Percentiles rank a stretch among this genome's conserved stretches.
These are phyloP conservation scores for Battus philenor DNA, from an alignment of 1,140 invertebrate species.

Conservation along the genomic window DNA sequence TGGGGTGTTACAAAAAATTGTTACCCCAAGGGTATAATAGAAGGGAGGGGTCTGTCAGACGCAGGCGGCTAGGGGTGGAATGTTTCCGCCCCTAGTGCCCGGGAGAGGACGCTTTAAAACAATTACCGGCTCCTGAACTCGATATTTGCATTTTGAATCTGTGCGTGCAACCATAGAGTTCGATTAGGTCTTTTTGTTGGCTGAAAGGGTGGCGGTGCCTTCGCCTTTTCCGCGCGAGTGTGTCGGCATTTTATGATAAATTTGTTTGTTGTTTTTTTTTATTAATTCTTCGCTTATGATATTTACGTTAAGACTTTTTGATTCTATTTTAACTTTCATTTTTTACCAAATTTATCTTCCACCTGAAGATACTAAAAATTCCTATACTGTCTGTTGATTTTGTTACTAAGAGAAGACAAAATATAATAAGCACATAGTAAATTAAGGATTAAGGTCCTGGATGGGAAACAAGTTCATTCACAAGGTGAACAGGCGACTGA, in stretches of 20 bases:
- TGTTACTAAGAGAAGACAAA: too few relatives aligned
- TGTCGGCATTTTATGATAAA: conserved; percentile 6
- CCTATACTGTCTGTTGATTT: too few relatives aligned
- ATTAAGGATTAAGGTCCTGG: too few relatives aligned
- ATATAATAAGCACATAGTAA: too few relatives aligned
- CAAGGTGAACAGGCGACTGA: too few relatives aligned
- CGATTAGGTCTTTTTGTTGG: conserved; percentile 24
- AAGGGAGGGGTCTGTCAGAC: conserved; percentile 43
- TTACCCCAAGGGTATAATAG: conserved; percentile 34
- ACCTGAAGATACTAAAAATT: too few relatives aligned
- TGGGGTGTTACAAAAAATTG: conserved; percentile 57
- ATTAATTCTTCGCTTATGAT: neutral
- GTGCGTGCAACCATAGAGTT: conserved; percentile 17
- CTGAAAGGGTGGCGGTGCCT: conserved; percentile 18
- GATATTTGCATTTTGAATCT: conserved; percentile 49
- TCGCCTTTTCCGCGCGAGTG: conserved; percentile 13
- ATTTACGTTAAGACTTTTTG: neutral
- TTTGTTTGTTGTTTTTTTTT: neutral
- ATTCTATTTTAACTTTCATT: too few relatives aligned
- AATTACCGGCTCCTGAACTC: conserved; percentile 39
- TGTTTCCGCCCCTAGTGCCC: conserved; percentile 25
- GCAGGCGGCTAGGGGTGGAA: conserved; percentile 34
- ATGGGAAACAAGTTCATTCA: too few relatives aligned
- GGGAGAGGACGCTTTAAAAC: conserved; percentile 36
- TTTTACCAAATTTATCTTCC: too few relatives aligned